Evolutionary conservation across 2,113 vertebrate species (phyloP).

Genomic region (Aphelocoma coerulescens): DNA sequence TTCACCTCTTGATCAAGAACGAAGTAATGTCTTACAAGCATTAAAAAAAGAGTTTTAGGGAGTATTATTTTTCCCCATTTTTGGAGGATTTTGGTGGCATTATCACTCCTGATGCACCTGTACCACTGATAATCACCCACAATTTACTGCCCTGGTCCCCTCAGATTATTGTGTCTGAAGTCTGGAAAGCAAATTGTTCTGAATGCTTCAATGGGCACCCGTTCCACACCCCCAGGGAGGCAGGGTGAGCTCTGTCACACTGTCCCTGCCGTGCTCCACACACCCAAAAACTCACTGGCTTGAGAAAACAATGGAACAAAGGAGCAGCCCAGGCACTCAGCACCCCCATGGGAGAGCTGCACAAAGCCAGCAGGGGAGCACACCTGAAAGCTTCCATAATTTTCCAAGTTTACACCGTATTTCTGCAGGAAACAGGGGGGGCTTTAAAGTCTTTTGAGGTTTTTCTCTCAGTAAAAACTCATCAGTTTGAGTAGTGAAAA

Average conservation of each 20-base stretch:
- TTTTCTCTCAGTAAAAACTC: not conserved
- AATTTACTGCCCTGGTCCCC: rapidly evolving
- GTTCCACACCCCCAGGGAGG: not conserved
- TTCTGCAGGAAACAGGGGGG: not conserved
- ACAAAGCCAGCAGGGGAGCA: not conserved
- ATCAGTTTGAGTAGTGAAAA: not conserved
- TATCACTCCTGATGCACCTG: rapidly evolving
- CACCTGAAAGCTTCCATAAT: not conserved
- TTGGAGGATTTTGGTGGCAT: not conserved
- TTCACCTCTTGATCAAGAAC: too few relatives aligned
- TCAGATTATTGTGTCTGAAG: not conserved
- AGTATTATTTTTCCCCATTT: not conserved
- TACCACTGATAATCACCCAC: not conserved
- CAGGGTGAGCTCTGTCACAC: not conserved
- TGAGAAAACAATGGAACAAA: slow-evolving; percentile 66
- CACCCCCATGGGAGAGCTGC: not conserved
- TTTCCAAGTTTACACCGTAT: not conserved
- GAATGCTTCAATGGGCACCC: not conserved
- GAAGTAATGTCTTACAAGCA: not conserved
- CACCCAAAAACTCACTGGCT: not conserved
- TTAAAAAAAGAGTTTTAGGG: not conserved
- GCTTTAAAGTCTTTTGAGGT: not conserved
- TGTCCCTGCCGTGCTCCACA: not conserved
- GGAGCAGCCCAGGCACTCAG: not conserved
- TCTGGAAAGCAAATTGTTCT: not conserved